Evolutionary conservation across 2,888 invertebrate genomes (phyloP), one percentile per base, ranked within the genome.

Genomic region (Coremacera marginata): DNA sequence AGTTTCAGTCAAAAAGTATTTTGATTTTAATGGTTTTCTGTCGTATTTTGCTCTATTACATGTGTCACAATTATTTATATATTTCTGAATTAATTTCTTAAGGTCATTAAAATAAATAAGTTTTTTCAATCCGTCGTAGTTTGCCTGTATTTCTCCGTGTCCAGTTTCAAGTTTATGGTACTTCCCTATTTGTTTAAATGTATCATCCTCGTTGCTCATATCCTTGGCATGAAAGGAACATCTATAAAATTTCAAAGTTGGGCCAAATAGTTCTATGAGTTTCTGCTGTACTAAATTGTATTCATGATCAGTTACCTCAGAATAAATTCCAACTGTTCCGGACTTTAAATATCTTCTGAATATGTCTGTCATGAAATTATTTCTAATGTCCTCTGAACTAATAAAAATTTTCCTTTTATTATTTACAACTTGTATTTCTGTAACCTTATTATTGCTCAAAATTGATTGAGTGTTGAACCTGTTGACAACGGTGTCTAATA

Each of bases 11-110:
- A n/a, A n/a, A n/a, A n/a, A n/a, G n/a, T n/a, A 78, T 75, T 78
- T 78, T 9, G 62, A 34, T 70, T 77, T 80, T 8, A 80, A 75
- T 25, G 79, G 77, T 1, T 77, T 77, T 11, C 76, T 52, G 9
- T 80, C 80, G 67, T 81, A 81, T 73, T 82, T 81, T 5, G 55
- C 71, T 51, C n/a, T n/a, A n/a, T n/a, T n/a, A n/a, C n/a, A n/a
- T n/a, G n/a, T n/a, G n/a, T n/a, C n/a, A n/a, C n/a, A n/a, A n/a
- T n/a, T 72, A 55, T 75, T 78, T 55, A 76, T 78, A 57, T 70
- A 78, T 27, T 65, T 80, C 60, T 76, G 70, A 19, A 67, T 78
- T 37, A 19, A 65, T 75, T 11, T 71, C 52, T 77, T 72, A 37
- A 70, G 52, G 49, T 77, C 74, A 70, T 63, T 70, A 31, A 60